Evolutionary conservation across 2,113 vertebrate genomes (phyloP).

Genomic region (Megaceryle maxima): DNA sequence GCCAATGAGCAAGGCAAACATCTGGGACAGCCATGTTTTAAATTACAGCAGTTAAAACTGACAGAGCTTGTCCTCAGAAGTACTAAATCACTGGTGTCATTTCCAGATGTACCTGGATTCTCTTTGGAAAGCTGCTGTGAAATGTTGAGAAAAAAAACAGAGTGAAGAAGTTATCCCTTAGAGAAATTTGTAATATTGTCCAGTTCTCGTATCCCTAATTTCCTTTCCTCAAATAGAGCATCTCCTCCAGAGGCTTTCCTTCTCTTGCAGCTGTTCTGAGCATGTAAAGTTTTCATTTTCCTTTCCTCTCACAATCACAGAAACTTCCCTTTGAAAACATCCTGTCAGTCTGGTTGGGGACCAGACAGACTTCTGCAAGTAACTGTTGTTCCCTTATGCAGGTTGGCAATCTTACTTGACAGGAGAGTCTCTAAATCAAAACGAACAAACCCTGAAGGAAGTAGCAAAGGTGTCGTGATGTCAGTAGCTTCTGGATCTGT

Average conservation of each 20-base stretch:
- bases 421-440: neutral
- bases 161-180: neutral
- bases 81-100: rapidly evolving
- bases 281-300: neutral
- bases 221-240: neutral
- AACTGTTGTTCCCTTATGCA: neutral
- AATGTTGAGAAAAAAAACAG: neutral
- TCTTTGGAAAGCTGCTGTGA: neutral
- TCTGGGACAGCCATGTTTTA: neutral
- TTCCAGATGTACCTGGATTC: neutral
- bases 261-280: neutral
- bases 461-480: neutral
- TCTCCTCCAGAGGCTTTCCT: neutral
- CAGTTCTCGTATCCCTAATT: neutral
- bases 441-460: neutral
- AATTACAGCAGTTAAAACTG: neutral
- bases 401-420: neutral
- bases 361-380: neutral
- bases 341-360: neutral
- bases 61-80: neutral
- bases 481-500: neutral
- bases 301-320: neutral
- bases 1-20: neutral
- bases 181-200: neutral
- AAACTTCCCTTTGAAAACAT: slow-evolving; percentile 4